Conservation (phyloP, 2,888 invertebrate species). For the Drepanosiphum platanoidis region DNA sequence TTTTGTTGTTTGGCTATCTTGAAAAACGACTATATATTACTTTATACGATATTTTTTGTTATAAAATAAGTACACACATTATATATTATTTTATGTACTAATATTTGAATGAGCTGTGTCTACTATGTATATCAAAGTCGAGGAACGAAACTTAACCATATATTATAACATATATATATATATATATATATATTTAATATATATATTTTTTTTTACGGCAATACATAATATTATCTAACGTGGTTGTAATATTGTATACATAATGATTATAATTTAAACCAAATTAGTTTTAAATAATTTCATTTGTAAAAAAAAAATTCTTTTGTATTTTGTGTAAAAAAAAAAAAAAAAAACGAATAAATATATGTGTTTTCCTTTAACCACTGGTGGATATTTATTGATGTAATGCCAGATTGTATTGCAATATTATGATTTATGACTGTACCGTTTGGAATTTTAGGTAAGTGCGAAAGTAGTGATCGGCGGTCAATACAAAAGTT, state of each 20-base stretch:
- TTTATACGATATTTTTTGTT: not conserved
- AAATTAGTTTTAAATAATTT: slow-evolving; percentile 49
- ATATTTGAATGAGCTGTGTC: slow-evolving; percentile 43
- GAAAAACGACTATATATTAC: not conserved
- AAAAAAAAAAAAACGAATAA: slow-evolving; percentile 42
- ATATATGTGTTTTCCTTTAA: slow-evolving; percentile 50
- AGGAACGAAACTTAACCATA: slow-evolving; percentile 27
- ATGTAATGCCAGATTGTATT: too few relatives aligned
- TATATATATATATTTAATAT: too few relatives aligned
- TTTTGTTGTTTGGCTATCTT: not conserved
- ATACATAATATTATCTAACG: slow-evolving; percentile 20
- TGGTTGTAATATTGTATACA: slow-evolving; percentile 51
- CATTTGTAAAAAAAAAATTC: slow-evolving; percentile 53
- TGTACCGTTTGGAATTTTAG: too few relatives aligned
- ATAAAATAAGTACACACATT: not conserved
- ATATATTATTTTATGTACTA: not conserved
- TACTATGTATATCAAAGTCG: slow-evolving; percentile 36
- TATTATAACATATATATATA: slow-evolving; percentile 19
- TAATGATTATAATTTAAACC: slow-evolving; percentile 18
- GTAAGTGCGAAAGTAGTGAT: too few relatives aligned
- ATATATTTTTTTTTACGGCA: slow-evolving; percentile 10
- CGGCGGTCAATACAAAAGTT: too few relatives aligned
- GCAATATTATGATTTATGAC: too few relatives aligned
- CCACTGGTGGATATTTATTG: not conserved
- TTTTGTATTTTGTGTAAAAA: slow-evolving; percentile 60